Evolutionary conservation across 2,113 vertebrate genomes (phyloP).

Genomic region (Thymallus thymallus): DNA sequence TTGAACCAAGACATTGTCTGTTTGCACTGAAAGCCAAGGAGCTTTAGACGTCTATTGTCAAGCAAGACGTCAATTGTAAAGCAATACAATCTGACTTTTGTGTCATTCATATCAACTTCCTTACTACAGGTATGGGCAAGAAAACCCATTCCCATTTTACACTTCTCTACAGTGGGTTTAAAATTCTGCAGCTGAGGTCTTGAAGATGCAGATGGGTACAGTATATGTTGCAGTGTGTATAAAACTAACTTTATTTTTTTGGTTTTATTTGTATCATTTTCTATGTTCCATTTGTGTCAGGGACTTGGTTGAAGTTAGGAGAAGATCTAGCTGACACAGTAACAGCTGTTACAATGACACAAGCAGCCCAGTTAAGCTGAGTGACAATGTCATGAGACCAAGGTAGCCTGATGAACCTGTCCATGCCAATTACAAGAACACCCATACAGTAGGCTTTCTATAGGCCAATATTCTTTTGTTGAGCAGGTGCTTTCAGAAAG

Average conservation of each 20-base stretch:
- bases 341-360: conserved; percentile 13
- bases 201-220: conserved; percentile 97
- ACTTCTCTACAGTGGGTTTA: conserved; percentile 98
- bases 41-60: conserved; percentile 71
- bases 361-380: conserved; percentile 1
- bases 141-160: conserved; percentile 96
- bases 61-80: conserved; percentile 18
- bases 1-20: conserved; percentile 79
- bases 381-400: conserved; percentile 9
- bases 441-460: neutral
- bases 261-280: conserved; percentile 17
- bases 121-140: conserved; percentile 99
- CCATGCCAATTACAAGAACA: neutral
- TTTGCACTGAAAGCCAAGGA: conserved; percentile 79
- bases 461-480: neutral
- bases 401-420: conserved; percentile 13
- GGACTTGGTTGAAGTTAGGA: conserved; percentile 37
- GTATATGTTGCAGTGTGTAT: conserved; percentile 98
- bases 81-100: conserved; percentile 90
- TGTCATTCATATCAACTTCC: conserved; percentile 96
- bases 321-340: conserved; percentile 3
- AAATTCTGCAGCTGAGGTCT: conserved; percentile 97
- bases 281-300: conserved; percentile 47
- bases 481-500: too few relatives aligned
- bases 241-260: conserved; percentile 77